Evolutionary conservation across 2,888 invertebrate genomes (phyloP), one percentile per base, ranked within the genome.

Genomic region (Ecdyonurus torrentis): DNA sequence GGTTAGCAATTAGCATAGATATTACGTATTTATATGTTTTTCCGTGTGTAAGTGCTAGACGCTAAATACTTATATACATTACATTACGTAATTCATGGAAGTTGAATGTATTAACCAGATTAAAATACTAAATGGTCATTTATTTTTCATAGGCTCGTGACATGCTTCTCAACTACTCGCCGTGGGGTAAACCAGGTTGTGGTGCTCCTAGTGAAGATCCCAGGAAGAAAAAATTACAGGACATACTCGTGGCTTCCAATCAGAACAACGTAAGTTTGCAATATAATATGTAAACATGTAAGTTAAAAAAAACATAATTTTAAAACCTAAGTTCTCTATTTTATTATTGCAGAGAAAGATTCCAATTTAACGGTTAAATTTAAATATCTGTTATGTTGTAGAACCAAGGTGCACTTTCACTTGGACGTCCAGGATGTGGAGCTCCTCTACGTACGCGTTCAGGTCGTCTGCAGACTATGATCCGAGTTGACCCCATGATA

Each of bases 121-220:
- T n/a, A n/a, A n/a, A n/a, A n/a, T n/a, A n/a, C n/a, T n/a, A n/a
- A n/a, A n/a, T n/a, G n/a, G n/a, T n/a, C n/a, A n/a, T n/a, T n/a
- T n/a, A n/a, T n/a, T n/a, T n/a, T n/a, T n/a, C n/a, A n/a, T n/a
- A 85, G 85, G 76, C 83, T 66, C 82, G 82, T 63, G 81, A 82
- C 70, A 83, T 87, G 76, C 79, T 86, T 75, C 79, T 83, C 65
- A 82, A 81, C 67, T 88, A 87, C 72, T 85, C 85, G 75, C 89
- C 90, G 5, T 90, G 88, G 87, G 88, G 88, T 2, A 80, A 82
- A 64, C 86, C 84, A 10, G 87, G 87, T 1, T 84, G 86, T 60
- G 87, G 87, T 24, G 87, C 87, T 22, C 86, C 87, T 59, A 85
- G 85, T 70, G 69, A 78, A 15, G 75, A 74, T 22, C 81, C 83